Evolutionary conservation across 2,797 vertebrate species (phyloP).

Genomic region (Benthosema pterotum): DNA sequence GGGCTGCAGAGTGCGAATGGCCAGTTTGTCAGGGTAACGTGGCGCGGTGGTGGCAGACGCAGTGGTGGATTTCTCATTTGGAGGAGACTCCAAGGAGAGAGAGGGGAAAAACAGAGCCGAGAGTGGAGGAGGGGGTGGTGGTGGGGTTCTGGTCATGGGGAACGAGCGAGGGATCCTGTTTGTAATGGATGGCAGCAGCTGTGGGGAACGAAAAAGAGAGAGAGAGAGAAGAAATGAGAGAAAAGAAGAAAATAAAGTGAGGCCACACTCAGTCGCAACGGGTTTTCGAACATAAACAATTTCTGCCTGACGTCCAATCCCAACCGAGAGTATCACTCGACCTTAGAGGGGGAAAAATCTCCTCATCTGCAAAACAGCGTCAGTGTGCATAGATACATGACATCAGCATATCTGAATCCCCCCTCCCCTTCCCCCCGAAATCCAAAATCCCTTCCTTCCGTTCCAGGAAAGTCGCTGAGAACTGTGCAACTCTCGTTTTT

Average conservation of each 20-base stretch:
- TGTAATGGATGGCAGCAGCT: conserved; percentile 70
- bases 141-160: conserved; percentile 34
- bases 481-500: conserved; percentile 11
- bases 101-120: neutral
- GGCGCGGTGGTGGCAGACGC: conserved; percentile 25
- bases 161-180: conserved; percentile 48
- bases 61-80: conserved; percentile 40
- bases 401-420: conserved; percentile 8
- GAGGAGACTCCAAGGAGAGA: conserved; percentile 27
- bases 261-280: conserved; percentile 62
- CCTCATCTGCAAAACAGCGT: conserved; percentile 52
- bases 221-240: conserved; percentile 22
- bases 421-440: too few species aligned
- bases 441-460: neutral
- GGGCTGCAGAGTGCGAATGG: conserved; percentile 31
- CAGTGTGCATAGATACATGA: conserved; percentile 13
- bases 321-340: conserved; percentile 32
- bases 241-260: conserved; percentile 21
- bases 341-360: conserved; percentile 48
- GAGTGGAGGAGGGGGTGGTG: conserved; percentile 42
- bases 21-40: conserved; percentile 33
- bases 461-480: conserved; percentile 13
- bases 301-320: conserved; percentile 51
- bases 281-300: conserved; percentile 61
- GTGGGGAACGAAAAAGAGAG: conserved; percentile 17